A percentile compares a stretch with the other conserved stretches of the same genome.
Conservation (phyloP, 2,113 vertebrate species). For the Neopipo cinnamomea region DNA sequence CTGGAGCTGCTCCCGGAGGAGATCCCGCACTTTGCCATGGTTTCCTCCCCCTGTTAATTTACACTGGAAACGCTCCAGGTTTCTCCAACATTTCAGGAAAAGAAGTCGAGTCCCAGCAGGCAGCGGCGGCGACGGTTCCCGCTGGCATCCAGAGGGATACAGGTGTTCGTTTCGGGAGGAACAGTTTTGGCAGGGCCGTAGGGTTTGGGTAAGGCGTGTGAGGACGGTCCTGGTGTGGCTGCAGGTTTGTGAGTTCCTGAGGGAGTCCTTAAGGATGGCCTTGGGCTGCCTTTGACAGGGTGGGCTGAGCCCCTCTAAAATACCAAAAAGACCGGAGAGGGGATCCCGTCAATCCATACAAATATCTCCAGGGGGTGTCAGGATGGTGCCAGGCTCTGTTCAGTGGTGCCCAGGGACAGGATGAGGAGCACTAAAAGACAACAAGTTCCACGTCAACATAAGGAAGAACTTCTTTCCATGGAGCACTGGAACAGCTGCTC, state of each 20-base stretch:
- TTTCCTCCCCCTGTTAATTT: rapidly evolving
- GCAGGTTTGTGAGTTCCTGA: background rate
- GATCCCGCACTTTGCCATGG: rapidly evolving
- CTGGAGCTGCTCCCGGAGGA: background rate
- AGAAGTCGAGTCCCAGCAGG: background rate
- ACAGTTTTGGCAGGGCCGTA: rapidly evolving
- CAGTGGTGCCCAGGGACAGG: background rate
- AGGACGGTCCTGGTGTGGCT: background rate
- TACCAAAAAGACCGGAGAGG: background rate
- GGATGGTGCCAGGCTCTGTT: background rate
- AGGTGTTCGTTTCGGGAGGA: background rate
- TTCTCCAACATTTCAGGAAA: rapidly evolving
- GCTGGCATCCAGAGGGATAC: background rate
- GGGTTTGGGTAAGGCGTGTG: rapidly evolving
- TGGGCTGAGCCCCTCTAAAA: background rate
- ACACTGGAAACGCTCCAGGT: rapidly evolving
- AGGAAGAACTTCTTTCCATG: background rate
- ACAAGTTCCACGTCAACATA: background rate
- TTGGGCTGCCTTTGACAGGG: background rate
- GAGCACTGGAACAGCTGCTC: background rate
- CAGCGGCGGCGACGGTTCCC: rapidly evolving
- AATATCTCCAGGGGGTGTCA: background rate
- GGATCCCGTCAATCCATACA: background rate
- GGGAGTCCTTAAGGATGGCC: background rate
- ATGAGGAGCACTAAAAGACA: background rate